Evolutionary conservation across 1,140 invertebrate species (phyloP).

Genomic region (Drosophila subpulchrella): DNA sequence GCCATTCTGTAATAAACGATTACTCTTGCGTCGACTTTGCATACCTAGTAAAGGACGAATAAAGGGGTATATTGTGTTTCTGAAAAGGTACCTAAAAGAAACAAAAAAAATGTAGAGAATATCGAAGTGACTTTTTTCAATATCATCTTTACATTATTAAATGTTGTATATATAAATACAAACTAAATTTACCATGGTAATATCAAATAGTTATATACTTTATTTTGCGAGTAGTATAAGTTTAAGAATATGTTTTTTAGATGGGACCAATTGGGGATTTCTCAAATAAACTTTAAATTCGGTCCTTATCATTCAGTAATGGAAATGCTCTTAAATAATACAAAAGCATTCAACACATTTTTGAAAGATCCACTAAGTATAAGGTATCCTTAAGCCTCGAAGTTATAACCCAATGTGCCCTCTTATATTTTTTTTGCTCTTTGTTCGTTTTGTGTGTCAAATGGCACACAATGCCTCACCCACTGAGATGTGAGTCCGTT

Average conservation of each 20-base stretch:
- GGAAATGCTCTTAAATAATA: too few species aligned
- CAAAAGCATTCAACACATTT: too few species aligned
- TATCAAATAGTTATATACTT: too few species aligned
- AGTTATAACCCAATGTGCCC: too few species aligned
- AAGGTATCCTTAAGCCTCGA: not conserved
- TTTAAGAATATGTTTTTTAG: too few species aligned
- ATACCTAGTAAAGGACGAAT: not conserved
- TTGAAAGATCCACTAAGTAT: not conserved
- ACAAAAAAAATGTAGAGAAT: not conserved
- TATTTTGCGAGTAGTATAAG: too few species aligned
- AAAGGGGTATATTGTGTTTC: not conserved
- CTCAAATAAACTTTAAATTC: too few species aligned
- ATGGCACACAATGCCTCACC: conserved; percentile 62
- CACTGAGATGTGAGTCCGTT: conserved; percentile 49
- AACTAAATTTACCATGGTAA: too few species aligned
- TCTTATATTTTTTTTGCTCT: not conserved
- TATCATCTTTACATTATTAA: too few species aligned
- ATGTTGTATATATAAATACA: too few species aligned
- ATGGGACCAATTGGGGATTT: too few species aligned
- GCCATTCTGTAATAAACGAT: conserved; percentile 67
- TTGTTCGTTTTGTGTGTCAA: conserved; percentile 45
- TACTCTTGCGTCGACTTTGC: conserved; percentile 32
- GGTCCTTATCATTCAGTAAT: too few species aligned
- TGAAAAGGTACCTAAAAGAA: not conserved
- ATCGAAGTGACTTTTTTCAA: not conserved